phyloP scores from a whole-genome alignment of 2,888 invertebrate genomes.

The Zhengitettix transpicula region DNA sequence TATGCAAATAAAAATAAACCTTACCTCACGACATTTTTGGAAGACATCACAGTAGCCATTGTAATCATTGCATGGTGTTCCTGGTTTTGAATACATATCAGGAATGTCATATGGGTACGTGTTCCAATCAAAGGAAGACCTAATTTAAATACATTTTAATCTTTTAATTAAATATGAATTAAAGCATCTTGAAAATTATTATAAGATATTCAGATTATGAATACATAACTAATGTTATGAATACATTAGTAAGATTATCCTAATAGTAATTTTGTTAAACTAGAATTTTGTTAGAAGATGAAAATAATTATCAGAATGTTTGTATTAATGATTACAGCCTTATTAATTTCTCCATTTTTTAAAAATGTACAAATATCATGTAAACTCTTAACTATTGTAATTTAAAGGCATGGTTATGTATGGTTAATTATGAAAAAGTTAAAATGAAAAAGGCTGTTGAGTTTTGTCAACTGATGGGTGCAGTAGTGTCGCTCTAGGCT shows the following conservation, averaged over 20 bases:
- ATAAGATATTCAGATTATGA: not conserved
- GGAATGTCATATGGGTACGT: constrained; percentile 78
- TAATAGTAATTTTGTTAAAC: not conserved
- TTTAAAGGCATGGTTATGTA: too few relatives aligned
- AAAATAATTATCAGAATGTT: not conserved
- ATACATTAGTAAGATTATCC: not conserved
- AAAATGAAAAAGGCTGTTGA: too few relatives aligned
- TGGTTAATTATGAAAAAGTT: too few relatives aligned
- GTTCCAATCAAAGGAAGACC: constrained; percentile 83
- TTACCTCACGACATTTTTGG: constrained; percentile 61
- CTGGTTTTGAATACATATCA: constrained; percentile 83
- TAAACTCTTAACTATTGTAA: too few relatives aligned
- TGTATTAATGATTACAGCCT: too few relatives aligned
- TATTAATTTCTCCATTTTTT: too few relatives aligned
- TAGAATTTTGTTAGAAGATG: not conserved
- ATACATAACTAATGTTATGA: not conserved
- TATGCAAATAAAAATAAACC: not conserved
- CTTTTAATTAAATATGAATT: not conserved
- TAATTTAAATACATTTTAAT: constrained; percentile 16
- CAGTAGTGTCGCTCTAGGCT: too few relatives aligned
- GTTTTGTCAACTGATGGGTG: too few relatives aligned
- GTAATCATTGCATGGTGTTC: constrained; percentile 86
- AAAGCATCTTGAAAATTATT: not conserved
- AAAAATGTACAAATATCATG: too few relatives aligned
- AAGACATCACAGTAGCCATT: constrained; percentile 67